Percentiles rank a stretch among this genome's conserved stretches.
Evolutionary conservation across 2,113 vertebrate species (phyloP).

Genomic region (Sturnus vulgaris): DNA sequence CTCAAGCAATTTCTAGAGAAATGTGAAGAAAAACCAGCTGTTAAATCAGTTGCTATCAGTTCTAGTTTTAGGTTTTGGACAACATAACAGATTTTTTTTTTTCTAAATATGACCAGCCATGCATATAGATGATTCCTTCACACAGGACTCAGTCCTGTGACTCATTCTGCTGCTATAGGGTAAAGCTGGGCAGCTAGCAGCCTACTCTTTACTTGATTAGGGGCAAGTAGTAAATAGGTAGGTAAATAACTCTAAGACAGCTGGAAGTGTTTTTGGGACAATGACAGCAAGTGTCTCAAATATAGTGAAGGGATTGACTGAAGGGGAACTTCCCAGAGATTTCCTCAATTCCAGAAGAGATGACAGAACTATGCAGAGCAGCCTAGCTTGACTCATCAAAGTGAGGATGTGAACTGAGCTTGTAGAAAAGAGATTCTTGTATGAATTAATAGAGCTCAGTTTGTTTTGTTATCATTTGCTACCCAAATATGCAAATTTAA

Average conservation of each 20-base stretch:
- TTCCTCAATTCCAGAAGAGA: not conserved
- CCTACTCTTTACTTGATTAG: not conserved
- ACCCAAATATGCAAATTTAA: not conserved
- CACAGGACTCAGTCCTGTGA: not conserved
- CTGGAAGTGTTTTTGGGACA: not conserved
- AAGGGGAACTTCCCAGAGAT: not conserved
- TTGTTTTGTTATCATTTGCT: not conserved
- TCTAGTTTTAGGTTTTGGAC: not conserved
- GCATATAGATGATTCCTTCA: not conserved
- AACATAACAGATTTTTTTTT: not conserved
- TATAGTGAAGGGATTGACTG: not conserved
- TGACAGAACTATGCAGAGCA: not conserved
- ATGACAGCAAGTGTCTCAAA: not conserved
- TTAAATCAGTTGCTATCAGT: not conserved
- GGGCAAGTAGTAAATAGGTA: not conserved
- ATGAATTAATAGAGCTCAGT: not conserved
- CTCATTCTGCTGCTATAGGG: not conserved
- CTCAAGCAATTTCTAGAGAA: not conserved
- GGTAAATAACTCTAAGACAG: not conserved
- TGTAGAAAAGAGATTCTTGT: not conserved
- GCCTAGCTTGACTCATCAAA: not conserved
- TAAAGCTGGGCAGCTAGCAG: not conserved
- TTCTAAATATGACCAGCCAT: not conserved
- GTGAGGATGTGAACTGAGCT: rapidly evolving
- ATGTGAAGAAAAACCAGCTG: not conserved